Base-by-base conservation (phyloP, 2,888 invertebrate genomes). In the Uropetala carovei region DNA sequence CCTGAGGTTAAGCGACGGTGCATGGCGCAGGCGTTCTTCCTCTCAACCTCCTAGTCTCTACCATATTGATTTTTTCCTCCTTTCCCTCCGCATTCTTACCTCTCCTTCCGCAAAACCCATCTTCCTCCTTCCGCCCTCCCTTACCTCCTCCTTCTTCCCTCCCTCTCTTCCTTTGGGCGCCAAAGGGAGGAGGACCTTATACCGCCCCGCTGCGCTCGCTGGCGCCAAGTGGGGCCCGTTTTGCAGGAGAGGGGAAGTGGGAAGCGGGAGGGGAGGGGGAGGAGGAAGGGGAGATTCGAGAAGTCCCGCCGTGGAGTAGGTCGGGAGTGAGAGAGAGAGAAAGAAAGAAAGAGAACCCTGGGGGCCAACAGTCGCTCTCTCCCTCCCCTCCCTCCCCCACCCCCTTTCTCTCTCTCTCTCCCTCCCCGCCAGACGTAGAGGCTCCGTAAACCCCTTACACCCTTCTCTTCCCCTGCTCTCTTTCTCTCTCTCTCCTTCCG, bases 61-160 rank as follows among this genome's bases (percentile, higher is more conserved):
- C 75, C 82, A 92, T 92, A 92, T 92, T 83, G 86, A 92, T 92
- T 81, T 84, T 82, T 81, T 59, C 92, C 18, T 43, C n/a, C 84
- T 22, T 43, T 3, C 22, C 43, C 57, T 22, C 68, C 59, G 16
- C 86, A 14, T 18, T 92, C 68, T 27, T 92, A 68, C 75, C 91
- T 92, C 92, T 86, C 59, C 84, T 9, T n/a, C 68, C 27, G 10
- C 56, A n/a, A 56, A n/a, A 43, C 43, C 43, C 43, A 43, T 43
- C 43, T 43, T 43, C 43, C 43, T 43, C 43, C 43, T 43, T 43
- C 43, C 43, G 43, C 43, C 43, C 43, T 43, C 43, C 43, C 5
- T n/a, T 43, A 13, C 75, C 81, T 91, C 92, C 60, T 60, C 92
- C 56, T 56, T 11, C 43, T 56, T 57, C 7, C 58, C 13, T 18